Evolutionary conservation across 1,140 invertebrate genomes (phyloP).

Genomic region (Mizuhopecten yessoensis): DNA sequence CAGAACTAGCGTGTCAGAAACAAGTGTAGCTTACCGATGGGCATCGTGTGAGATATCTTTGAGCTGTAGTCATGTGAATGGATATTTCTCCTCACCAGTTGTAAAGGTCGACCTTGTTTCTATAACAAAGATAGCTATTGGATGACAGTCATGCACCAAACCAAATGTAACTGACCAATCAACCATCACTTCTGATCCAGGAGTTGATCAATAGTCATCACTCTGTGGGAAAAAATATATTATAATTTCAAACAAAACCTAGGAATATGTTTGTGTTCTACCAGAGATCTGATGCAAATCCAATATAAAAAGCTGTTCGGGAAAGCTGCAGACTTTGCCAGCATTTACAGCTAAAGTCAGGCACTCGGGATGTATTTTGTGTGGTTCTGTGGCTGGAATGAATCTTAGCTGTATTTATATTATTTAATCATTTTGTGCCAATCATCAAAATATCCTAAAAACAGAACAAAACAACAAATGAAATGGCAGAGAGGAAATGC

Average conservation of each 20-base stretch:
- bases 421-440: constrained; percentile 35
- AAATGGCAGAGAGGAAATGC: background rate
- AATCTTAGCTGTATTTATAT: background rate
- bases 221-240: background rate
- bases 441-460: background rate
- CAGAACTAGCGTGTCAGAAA: background rate
- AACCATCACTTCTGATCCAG: background rate
- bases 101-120: background rate
- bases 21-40: background rate
- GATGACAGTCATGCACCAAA: too few relatives aligned
- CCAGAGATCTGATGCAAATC: constrained; percentile 23
- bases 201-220: background rate
- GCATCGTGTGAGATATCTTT: background rate
- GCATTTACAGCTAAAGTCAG: background rate
- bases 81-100: constrained; percentile 22
- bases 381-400: background rate
- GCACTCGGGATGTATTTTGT: background rate
- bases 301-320: background rate
- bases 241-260: background rate
- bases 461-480: background rate
- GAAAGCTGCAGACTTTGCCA: background rate
- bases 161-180: too few relatives aligned
- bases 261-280: constrained; percentile 4
- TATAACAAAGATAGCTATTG: background rate
- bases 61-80: background rate